These are phyloP conservation scores for Kradibia gibbosae DNA, from an alignment of 1,140 invertebrate species.

Conservation along the genomic window DNA sequence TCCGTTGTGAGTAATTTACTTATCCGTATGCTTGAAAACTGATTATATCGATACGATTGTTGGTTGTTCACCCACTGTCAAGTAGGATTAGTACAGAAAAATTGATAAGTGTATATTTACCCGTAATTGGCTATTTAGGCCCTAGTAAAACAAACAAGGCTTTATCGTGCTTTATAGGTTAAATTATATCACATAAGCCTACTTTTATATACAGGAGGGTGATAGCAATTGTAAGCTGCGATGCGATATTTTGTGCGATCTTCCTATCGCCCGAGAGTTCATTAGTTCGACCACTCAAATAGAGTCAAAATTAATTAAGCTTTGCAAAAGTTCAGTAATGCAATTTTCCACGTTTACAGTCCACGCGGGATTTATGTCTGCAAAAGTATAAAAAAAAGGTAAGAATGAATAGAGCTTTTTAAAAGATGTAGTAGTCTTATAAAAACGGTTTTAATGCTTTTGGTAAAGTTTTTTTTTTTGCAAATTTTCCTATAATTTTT, in stretches of 20 bases:
- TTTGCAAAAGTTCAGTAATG: neutral
- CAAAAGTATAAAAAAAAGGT: neutral
- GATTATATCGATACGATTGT: conserved; percentile 12
- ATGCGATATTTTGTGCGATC: too few species aligned
- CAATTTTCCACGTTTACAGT: neutral
- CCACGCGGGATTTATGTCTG: neutral
- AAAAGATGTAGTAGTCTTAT: neutral
- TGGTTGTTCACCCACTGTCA: neutral
- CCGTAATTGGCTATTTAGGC: too few species aligned
- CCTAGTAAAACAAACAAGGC: too few species aligned
- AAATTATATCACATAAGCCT: too few species aligned
- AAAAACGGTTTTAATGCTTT: neutral
- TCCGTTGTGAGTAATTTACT: conserved; percentile 26
- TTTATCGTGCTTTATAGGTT: too few species aligned
- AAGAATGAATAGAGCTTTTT: neutral
- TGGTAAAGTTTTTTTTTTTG: neutral
- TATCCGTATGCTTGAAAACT: conserved; percentile 25
- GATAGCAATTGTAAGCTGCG: too few species aligned
- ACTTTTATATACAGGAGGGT: too few species aligned
- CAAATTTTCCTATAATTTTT: too few species aligned
- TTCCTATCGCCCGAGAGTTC: too few species aligned
- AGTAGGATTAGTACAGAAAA: neutral
- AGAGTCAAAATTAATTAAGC: conserved; percentile 8
- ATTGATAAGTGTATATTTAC: too few species aligned
- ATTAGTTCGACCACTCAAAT: too few species aligned